phyloP scores from a whole-genome alignment of 2,888 invertebrate species.

The Antheraea assamensis region DNA sequence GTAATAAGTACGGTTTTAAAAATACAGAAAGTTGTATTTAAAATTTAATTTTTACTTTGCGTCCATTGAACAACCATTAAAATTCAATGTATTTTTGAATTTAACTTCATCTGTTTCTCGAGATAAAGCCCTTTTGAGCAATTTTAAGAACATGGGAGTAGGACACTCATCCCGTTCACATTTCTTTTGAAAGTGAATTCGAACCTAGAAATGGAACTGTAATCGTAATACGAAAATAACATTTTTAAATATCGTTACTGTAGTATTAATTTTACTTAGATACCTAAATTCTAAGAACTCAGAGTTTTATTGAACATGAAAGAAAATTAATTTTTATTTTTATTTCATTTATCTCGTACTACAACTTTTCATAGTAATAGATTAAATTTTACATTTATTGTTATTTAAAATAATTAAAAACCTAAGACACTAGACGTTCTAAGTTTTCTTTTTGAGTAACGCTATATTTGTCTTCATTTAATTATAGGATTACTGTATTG shows the following conservation, averaged over 20 bases:
- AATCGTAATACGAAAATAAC: background rate
- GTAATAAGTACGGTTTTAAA: no score
- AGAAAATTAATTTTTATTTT: background rate
- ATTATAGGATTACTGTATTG: conserved; percentile 60
- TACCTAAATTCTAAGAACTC: background rate
- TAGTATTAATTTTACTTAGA: background rate
- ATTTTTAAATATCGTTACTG: background rate
- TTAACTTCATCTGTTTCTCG: no score
- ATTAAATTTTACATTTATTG: background rate
- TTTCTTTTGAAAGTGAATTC: background rate
- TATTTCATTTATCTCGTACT: background rate
- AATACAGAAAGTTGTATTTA: no score
- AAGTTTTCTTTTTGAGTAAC: conserved; percentile 31
- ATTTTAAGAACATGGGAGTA: background rate
- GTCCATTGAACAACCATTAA: no score
- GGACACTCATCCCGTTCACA: background rate
- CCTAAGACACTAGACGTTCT: conserved; percentile 9
- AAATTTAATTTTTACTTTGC: no score
- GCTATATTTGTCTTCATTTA: conserved; percentile 54
- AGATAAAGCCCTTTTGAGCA: no score
- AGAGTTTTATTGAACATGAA: background rate
- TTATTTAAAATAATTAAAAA: background rate
- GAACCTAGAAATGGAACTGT: background rate
- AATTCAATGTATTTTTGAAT: no score
- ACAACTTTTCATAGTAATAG: background rate